Conservation (phyloP, 2,888 invertebrate species). For the Abscondita cerata region DNA sequence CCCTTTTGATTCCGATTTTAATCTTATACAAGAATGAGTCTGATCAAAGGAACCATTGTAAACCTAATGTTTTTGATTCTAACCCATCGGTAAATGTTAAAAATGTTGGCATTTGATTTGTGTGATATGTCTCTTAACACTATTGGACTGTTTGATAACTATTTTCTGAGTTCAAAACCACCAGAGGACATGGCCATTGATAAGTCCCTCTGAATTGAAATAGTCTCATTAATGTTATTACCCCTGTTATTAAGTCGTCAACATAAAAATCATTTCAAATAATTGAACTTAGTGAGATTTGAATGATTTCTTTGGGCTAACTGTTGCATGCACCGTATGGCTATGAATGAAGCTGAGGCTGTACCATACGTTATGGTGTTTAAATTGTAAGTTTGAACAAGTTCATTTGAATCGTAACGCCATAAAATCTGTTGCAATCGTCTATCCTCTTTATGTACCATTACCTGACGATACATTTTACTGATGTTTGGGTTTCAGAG, state of each 20-base stretch:
- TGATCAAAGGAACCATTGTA: too few species aligned
- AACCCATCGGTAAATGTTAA: neutral
- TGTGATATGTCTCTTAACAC: constrained; percentile 5
- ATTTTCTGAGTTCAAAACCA: constrained; percentile 41
- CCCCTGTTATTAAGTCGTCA: constrained; percentile 45
- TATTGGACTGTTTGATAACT: constrained; percentile 34
- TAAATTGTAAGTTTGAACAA: neutral
- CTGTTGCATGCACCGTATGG: constrained; percentile 38
- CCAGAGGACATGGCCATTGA: constrained; percentile 20
- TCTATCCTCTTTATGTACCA: neutral
- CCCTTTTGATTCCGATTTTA: too few species aligned
- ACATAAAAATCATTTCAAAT: constrained; percentile 45
- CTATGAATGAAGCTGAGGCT: neutral
- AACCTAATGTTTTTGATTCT: constrained; percentile 16
- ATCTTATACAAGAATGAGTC: neutral
- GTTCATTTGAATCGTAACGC: neutral
- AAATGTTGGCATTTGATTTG: neutral
- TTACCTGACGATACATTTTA: neutral
- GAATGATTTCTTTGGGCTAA: constrained; percentile 37
- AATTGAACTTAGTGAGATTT: constrained; percentile 22
- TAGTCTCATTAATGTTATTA: constrained; percentile 32
- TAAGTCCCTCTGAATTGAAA: constrained; percentile 26
- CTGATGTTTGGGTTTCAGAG: too few species aligned
- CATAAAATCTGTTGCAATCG: neutral
- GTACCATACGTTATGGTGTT: neutral